Evolutionary conservation across 2,888 invertebrate species (phyloP), one percentile per base, ranked within the genome.

Genomic region (Cephus sareptanus): DNA sequence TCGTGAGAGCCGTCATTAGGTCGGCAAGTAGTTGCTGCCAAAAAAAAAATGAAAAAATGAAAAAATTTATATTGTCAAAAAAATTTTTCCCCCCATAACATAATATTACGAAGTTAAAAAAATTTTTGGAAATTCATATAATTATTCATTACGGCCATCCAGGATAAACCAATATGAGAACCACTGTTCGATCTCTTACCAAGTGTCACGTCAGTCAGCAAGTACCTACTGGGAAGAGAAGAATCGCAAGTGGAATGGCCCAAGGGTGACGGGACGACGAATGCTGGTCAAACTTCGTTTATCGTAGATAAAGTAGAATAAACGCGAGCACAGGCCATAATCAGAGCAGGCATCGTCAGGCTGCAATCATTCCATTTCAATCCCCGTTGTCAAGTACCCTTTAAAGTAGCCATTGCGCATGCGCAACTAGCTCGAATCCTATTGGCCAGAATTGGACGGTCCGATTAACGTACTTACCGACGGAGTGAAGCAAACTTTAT

Each of bases 101-200:
- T 4, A 37, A 0, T 0, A 4, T 37, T 4, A 12, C 12, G 1
- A 37, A 40, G 0, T 40, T 15, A 4, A 1, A 15, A 40, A 15
- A 40, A 9, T 3, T 11, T 13, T 37, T 37, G 1, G 4, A 40
- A 23, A 2, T 23, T 56, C 4, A 23, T 37, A 37, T 9, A 56
- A 9, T 56, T 9, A 23, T 15, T 40, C 0, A 23, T 56, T 23
- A 1, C 6, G 4, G 1, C 0, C 6, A 9, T 56, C 23, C 0
- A 23, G 1, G 6, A 56, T 0, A 23, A 23, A 15, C 0, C 40
- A 0, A 2, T 6, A 15, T 71, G 71, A 71, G 71, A 71, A 71
- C 71, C 71, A 71, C 71, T 71, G 71, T 33, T 71, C 71, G 71
- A 71, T 33, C 71, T 71, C 30, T 33, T 33, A 15, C 71, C 33